Evolutionary conservation across 2,797 vertebrate genomes (phyloP), one percentile per base, ranked within the genome.

Genomic region (Phoeniculus purpureus): DNA sequence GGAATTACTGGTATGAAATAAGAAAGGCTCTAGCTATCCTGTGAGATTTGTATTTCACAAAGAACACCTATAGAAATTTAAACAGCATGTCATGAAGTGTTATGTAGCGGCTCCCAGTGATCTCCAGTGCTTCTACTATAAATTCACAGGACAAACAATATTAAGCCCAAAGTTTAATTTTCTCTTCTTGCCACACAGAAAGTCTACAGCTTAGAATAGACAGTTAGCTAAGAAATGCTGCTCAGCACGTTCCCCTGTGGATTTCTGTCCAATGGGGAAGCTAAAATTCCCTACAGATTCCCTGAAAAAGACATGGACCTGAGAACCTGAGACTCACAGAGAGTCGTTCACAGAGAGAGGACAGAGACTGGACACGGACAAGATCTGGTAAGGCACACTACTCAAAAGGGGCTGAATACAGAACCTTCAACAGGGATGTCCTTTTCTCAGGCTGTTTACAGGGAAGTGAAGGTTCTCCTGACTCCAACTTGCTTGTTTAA

Each of bases 31-130:
- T 86, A 84, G 71, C 19, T 81, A 78, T 93, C 73, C 56, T 74
- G 84, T 52, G 55, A 90, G 93, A 40, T 90, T 96, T 56, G 59
- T 61, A 54, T 96, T 95, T 93, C 94, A 88, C 52, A 62, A 90
- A 92, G 67, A 83, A 84, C 89, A 85, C 90, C 61, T 91, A 65
- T 40, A 85, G 43, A 89, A 89, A 88, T 91, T 94, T 32, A 52
- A 92, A 82, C 72, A 85, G 71, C 25, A 84, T 94, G 40, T 78
- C 73, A 85, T 55, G 56, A 77, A 91, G 20, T 85, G 83, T 87
- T 89, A 23, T 12, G 20, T 32, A 23, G 27, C 25, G n/a, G 3
- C 9, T 79, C 7, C 68, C n/a, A 37, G 55, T 66, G 19, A n/a
- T 88, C 14, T 54, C 22, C 74, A 31, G 31, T 77, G 50, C 77